A percentile compares a stretch with the other conserved stretches of the same genome.
phyloP scores from a whole-genome alignment of 2,797 vertebrate species.

The Hydrolagus colliei region DNA sequence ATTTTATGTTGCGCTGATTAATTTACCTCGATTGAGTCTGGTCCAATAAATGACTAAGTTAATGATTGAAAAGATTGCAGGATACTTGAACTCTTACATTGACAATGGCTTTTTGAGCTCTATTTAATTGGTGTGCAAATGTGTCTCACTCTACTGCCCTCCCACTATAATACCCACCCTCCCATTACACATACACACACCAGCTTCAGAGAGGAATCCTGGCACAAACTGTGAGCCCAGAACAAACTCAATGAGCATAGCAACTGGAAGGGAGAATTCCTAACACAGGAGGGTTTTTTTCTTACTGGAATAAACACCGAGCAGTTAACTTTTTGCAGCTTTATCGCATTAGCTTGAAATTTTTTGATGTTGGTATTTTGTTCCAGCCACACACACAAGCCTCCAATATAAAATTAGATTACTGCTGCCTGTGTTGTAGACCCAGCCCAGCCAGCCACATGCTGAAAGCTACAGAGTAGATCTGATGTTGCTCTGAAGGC shows the following conservation, averaged over 20 bases:
- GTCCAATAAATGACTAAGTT: not conserved
- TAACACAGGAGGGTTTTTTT: not conserved
- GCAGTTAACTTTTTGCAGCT: conserved; percentile 10
- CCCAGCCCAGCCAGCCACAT: too few species aligned
- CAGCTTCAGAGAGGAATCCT: conserved; percentile 25
- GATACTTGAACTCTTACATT: not conserved
- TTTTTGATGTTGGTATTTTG: conserved; percentile 1
- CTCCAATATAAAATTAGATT: conserved; percentile 15
- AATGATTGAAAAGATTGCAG: not conserved
- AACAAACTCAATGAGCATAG: conserved; percentile 19
- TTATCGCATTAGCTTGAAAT: conserved; percentile 16
- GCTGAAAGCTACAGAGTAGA: not conserved
- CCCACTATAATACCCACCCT: not conserved
- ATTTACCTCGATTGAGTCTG: not conserved
- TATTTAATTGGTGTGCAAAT: conserved; percentile 14
- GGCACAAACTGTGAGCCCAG: not conserved
- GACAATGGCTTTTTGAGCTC: not conserved
- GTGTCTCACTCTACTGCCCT: not conserved
- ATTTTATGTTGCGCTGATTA: not conserved
- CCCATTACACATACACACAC: not conserved
- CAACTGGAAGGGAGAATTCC: conserved; percentile 10
- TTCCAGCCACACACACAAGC: not conserved
- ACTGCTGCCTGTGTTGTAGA: not conserved
- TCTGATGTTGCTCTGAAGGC: not conserved
- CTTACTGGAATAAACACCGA: not conserved